Conservation (phyloP, 2,113 vertebrate species). For the Lasiurus cinereus region DNA sequence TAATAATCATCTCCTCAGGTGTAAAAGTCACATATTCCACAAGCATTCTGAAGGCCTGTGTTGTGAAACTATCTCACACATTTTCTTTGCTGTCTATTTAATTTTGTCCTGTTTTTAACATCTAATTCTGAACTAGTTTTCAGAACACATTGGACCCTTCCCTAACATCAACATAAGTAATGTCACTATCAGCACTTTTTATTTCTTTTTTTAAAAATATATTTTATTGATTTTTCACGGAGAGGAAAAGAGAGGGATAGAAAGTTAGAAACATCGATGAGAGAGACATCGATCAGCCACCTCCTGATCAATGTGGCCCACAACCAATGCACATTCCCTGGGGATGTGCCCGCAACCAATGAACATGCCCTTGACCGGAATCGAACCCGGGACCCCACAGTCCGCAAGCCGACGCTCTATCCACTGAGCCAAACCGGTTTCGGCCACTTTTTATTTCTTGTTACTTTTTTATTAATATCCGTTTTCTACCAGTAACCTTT, state of each 20-base stretch:
- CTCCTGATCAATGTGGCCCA: too few relatives aligned
- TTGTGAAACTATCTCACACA: background rate
- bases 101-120: background rate
- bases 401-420: too few relatives aligned
- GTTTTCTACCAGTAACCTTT: background rate
- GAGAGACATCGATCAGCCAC: too few relatives aligned
- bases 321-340: too few relatives aligned
- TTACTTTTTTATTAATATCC: background rate
- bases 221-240: too few relatives aligned
- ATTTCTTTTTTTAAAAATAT: background rate
- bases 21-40: background rate
- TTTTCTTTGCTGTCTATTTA: background rate
- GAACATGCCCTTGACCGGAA: too few relatives aligned
- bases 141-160: background rate
- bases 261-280: too few relatives aligned
- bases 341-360: too few relatives aligned
- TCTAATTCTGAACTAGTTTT: background rate
- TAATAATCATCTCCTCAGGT: background rate
- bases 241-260: too few relatives aligned
- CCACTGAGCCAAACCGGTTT: too few relatives aligned
- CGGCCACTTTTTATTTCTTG: background rate
- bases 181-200: background rate
- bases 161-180: background rate
- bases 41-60: background rate
- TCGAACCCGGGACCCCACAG: too few relatives aligned